phyloP scores from a whole-genome alignment of 2,113 vertebrate species.

The Halcyon senegalensis region DNA sequence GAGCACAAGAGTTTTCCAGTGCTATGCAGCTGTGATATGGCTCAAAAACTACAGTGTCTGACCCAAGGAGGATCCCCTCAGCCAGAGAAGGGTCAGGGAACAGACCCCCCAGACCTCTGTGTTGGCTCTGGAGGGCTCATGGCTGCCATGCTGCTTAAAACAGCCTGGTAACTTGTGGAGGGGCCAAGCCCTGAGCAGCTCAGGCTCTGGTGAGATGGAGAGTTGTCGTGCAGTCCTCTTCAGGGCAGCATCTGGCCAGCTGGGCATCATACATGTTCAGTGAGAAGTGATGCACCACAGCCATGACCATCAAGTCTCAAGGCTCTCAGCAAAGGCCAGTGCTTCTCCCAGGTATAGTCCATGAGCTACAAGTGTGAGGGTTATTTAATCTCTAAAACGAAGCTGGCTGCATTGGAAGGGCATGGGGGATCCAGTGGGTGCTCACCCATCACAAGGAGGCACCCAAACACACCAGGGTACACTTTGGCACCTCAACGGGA shows the following conservation, averaged over 20 bases:
- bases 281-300: neutral
- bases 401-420: neutral
- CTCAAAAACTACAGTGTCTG: neutral
- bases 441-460: neutral
- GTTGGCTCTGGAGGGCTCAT: neutral
- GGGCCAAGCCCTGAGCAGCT: neutral
- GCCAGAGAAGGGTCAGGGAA: neutral
- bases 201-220: neutral
- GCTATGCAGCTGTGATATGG: neutral
- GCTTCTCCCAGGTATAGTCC: neutral
- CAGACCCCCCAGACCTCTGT: neutral
- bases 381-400: neutral
- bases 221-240: neutral
- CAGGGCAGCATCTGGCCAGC: neutral
- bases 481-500: neutral
- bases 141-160: neutral
- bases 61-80: neutral
- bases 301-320: neutral
- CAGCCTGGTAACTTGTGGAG: neutral
- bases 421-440: neutral
- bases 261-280: accelerated
- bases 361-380: neutral
- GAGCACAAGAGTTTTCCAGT: neutral
- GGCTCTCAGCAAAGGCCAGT: neutral
- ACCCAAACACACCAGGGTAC: neutral